Conservation (phyloP, 2,113 vertebrate genomes). For the Myotis davidii region DNA sequence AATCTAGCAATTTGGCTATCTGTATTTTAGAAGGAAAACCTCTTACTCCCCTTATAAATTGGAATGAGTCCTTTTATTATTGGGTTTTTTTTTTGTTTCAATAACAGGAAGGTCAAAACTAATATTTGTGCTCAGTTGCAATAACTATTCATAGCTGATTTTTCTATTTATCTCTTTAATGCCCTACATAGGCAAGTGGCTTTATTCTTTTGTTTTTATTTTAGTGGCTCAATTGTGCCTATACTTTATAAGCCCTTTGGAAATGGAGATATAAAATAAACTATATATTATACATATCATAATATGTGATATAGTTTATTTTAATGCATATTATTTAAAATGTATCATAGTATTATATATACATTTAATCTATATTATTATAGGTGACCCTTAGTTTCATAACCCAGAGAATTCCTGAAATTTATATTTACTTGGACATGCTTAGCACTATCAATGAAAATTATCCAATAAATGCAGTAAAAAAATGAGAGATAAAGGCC, state of each 20-base stretch:
- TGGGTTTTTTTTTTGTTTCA: not conserved
- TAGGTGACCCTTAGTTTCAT: conserved; percentile 8
- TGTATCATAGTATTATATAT: not conserved
- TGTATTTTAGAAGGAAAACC: conserved; percentile 1
- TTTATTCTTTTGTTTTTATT: conserved; percentile 29
- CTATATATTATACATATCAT: not conserved
- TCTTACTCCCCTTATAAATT: not conserved
- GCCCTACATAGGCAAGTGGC: not conserved
- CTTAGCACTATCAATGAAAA: conserved; percentile 18
- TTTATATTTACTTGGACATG: not conserved
- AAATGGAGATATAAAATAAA: conserved; percentile 7
- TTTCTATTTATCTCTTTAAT: conserved; percentile 17
- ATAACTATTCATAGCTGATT: not conserved
- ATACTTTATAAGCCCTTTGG: conserved; percentile 25
- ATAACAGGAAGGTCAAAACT: not conserved
- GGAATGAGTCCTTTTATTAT: not conserved
- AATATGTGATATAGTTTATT: not conserved
- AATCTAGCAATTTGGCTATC: not conserved
- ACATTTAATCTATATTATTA: conserved; percentile 19
- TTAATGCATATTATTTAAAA: conserved; percentile 21
- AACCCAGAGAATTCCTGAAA: conserved; percentile 26
- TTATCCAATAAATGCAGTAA: conserved; percentile 12
- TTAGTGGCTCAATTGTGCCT: not conserved
- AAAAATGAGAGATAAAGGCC: not conserved
- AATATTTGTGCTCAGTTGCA: conserved; percentile 28